These are phyloP conservation scores for Cryptosula pallasiana DNA, from an alignment of 2,888 invertebrate genomes.

Conservation along the genomic window DNA sequence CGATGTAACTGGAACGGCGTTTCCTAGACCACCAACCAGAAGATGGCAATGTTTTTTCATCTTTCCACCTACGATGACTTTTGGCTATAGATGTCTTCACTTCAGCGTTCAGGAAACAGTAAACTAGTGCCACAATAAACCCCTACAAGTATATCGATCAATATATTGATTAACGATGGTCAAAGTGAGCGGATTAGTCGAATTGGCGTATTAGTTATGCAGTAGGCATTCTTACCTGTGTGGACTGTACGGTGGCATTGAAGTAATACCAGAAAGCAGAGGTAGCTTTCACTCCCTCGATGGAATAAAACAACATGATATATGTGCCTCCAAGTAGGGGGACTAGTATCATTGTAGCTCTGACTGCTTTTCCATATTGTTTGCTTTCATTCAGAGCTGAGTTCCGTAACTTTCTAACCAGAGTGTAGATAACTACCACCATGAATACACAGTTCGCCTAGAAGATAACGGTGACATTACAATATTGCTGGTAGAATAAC, in stretches of 20 bases:
- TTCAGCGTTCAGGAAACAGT: constrained; percentile 88
- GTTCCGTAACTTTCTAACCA: constrained; percentile 86
- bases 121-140: constrained; percentile 80
- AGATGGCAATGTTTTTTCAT: constrained; percentile 13
- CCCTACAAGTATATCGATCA: no score
- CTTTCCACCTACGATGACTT: constrained; percentile 13
- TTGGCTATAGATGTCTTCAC: constrained; percentile 55
- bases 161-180: no score
- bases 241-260: constrained; percentile 76
- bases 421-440: constrained; percentile 63
- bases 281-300: constrained; percentile 63
- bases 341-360: constrained; percentile 87
- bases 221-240: constrained; percentile 87
- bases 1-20: not conserved
- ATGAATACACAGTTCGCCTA: constrained; percentile 52
- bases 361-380: constrained; percentile 60
- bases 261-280: constrained; percentile 69
- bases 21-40: not conserved
- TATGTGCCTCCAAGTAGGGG: constrained; percentile 90
- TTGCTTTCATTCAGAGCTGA: constrained; percentile 84
- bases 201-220: no score
- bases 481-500: no score
- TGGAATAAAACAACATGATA: constrained; percentile 62
- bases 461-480: no score
- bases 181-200: no score